phyloP scores from a whole-genome alignment of 2,797 vertebrate species.

The Pangasius djambal region DNA sequence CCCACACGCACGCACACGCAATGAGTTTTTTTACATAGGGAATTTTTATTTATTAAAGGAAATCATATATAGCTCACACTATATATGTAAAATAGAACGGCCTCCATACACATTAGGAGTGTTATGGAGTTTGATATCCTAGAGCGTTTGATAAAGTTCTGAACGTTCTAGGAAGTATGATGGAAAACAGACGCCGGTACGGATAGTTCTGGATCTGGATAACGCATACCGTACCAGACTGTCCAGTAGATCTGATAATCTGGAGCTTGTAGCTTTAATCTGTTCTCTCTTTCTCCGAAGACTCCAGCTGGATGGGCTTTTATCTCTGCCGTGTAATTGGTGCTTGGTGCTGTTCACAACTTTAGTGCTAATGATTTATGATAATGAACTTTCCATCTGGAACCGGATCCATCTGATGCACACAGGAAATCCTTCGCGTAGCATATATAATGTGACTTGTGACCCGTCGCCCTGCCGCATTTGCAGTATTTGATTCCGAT shows the following conservation, averaged over 20 bases:
- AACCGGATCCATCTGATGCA: neutral
- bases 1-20: neutral
- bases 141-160: neutral
- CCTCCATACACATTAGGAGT: neutral
- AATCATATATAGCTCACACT: neutral
- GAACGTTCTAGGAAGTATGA: neutral
- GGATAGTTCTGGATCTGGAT: neutral
- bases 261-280: neutral
- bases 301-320: neutral
- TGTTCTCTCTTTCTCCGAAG: no score
- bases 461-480: neutral
- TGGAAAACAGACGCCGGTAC: neutral
- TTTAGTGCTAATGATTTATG: conserved; percentile 34
- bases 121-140: neutral
- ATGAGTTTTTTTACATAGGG: neutral
- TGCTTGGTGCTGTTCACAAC: conserved; percentile 42
- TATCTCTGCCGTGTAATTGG: neutral
- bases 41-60: neutral
- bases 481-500: conserved; percentile 3
- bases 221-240: no score
- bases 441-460: neutral
- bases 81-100: neutral
- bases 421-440: neutral
- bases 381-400: conserved; percentile 42
- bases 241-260: neutral